These are phyloP conservation scores for Tiliqua scincoides DNA, from an alignment of 2,113 vertebrate genomes.

Conservation along the genomic window DNA sequence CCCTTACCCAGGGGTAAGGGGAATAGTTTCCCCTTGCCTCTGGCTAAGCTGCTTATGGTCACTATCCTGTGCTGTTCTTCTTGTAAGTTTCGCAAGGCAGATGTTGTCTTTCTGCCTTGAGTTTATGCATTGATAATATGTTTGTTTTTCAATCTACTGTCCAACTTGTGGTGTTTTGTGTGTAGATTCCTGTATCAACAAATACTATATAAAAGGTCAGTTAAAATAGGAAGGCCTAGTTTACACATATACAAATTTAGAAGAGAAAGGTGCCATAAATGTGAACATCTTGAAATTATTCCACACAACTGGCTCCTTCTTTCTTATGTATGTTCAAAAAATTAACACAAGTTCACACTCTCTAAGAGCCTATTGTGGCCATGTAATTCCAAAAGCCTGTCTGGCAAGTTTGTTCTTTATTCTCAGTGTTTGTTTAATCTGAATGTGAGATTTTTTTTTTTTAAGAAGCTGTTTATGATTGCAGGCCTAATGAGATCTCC, in stretches of 20 bases:
- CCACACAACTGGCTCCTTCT: background rate
- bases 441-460: conserved; percentile 13
- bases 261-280: conserved; percentile 11
- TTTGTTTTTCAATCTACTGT: too few relatives aligned
- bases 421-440: conserved; percentile 37
- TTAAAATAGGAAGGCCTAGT: background rate
- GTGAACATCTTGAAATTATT: background rate
- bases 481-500: conserved; percentile 23
- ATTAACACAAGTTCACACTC: background rate
- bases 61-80: too few relatives aligned
- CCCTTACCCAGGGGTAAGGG: too few relatives aligned
- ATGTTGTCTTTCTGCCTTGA: too few relatives aligned
- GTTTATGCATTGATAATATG: too few relatives aligned
- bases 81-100: too few relatives aligned
- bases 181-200: too few relatives aligned
- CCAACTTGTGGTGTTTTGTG: too few relatives aligned
- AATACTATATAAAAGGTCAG: too few relatives aligned
- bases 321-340: background rate
- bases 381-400: conserved; percentile 44
- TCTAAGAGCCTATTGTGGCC: conserved; percentile 4
- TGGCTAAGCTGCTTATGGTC: too few relatives aligned
- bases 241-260: background rate
- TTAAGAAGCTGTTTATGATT: conserved; percentile 13
- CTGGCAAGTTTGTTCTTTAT: conserved; percentile 29
- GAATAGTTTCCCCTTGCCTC: too few relatives aligned